Conservation (phyloP, 30 jellyfish, hydroid and myxozoan genomes). For the Chrysaora quinquecirrha region DNA sequence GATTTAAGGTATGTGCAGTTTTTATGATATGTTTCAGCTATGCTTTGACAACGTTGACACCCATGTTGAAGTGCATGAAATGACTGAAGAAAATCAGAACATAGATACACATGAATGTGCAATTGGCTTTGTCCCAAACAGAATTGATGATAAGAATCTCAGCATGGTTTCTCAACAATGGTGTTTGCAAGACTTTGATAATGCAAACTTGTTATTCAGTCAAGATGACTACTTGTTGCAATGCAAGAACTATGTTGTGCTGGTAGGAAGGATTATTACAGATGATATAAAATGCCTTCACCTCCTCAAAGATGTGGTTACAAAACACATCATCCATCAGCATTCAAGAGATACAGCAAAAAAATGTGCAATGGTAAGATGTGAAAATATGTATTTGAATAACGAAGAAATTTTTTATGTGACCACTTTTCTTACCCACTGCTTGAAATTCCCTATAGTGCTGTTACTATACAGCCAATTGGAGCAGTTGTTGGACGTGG, state of each 20-base stretch:
- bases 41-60: conserved; percentile 1
- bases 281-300: conserved; percentile 1
- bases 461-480: too few relatives aligned
- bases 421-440: too few relatives aligned
- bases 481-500: too few relatives aligned
- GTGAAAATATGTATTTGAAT: neutral
- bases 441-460: too few relatives aligned
- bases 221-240: conserved; percentile 1
- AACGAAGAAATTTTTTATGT: too few relatives aligned
- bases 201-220: neutral
- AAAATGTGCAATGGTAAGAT: neutral
- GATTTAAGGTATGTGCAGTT: neutral
- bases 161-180: neutral
- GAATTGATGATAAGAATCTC: neutral
- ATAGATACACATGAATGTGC: neutral
- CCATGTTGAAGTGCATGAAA: neutral
- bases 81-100: neutral
- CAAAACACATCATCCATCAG: conserved; percentile 14
- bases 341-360: neutral
- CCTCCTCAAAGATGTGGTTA: neutral
- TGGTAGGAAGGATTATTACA: neutral
- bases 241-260: conserved; percentile 4
- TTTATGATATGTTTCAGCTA: neutral
- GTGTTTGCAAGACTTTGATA: neutral
- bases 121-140: neutral